phyloP scores from a whole-genome alignment of 2,888 invertebrate species.

The Apotomis capreana region DNA sequence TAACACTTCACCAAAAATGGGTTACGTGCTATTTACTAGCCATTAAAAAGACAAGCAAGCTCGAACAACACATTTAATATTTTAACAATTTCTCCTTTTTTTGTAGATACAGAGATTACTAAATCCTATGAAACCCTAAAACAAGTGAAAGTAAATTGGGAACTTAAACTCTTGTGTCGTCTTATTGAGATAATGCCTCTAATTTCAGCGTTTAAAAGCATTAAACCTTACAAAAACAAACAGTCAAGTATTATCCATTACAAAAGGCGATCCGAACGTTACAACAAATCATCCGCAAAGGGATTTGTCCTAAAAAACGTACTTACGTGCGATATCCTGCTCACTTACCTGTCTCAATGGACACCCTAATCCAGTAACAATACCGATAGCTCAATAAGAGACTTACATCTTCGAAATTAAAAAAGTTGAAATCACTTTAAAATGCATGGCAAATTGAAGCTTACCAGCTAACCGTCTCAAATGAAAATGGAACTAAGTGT shows the following conservation, averaged over 20 bases:
- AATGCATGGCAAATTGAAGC: neutral
- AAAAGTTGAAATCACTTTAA: neutral
- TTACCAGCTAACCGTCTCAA: neutral
- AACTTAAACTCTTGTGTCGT: neutral
- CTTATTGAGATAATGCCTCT: neutral
- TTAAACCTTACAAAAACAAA: conserved; percentile 42
- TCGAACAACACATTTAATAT: too few species aligned
- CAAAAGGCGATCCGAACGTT: conserved; percentile 65
- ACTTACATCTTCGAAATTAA: conserved; percentile 55
- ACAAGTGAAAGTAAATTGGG: conserved; percentile 9
- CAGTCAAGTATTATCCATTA: conserved; percentile 50
- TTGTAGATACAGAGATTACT: too few species aligned
- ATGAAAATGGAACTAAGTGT: neutral
- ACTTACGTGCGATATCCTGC: conserved; percentile 55
- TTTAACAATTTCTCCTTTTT: too few species aligned
- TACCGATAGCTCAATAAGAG: conserved; percentile 65
- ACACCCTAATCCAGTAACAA: conserved; percentile 72
- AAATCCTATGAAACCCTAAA: neutral
- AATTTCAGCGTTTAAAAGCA: conserved; percentile 40
- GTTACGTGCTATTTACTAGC: too few species aligned
- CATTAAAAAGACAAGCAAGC: too few species aligned
- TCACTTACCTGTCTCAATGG: conserved; percentile 76
- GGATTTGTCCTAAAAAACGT: conserved; percentile 56
- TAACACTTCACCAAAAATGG: too few species aligned
- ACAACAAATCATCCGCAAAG: conserved; percentile 53